phyloP scores from a whole-genome alignment of 1,140 invertebrate genomes.

The Matsumurasca onukii region DNA sequence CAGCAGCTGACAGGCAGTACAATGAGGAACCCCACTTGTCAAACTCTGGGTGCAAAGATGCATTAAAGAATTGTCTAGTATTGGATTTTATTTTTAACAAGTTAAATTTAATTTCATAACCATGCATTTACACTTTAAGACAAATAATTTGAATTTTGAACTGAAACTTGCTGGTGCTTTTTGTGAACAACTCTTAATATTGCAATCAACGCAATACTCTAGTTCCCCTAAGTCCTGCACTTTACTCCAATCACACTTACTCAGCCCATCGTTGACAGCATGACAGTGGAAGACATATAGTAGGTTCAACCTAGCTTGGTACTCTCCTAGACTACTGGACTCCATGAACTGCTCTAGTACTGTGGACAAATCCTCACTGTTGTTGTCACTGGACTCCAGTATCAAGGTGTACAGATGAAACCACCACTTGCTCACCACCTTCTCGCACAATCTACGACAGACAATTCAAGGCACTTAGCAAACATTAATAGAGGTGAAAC shows the following conservation, averaged over 20 bases:
- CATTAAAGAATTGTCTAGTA: too few relatives aligned
- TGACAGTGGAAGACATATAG: constrained; percentile 78
- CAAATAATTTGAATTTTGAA: too few relatives aligned
- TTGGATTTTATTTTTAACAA: too few relatives aligned
- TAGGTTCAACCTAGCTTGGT: constrained; percentile 73
- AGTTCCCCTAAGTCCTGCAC: too few relatives aligned
- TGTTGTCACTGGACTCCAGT: constrained; percentile 42
- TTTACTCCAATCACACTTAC: neutral
- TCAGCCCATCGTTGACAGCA: constrained; percentile 26
- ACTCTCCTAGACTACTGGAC: constrained; percentile 81
- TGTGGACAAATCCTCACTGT: constrained; percentile 49
- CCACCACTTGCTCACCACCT: constrained; percentile 81
- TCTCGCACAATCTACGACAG: constrained; percentile 41
- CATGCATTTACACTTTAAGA: too few relatives aligned
- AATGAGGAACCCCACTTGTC: too few relatives aligned
- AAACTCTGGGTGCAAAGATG: too few relatives aligned
- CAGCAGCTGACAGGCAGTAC: too few relatives aligned
- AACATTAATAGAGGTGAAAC: neutral
- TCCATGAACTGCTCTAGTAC: constrained; percentile 83
- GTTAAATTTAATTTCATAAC: too few relatives aligned
- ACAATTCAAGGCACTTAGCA: neutral
- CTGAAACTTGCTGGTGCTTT: too few relatives aligned
- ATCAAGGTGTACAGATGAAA: constrained; percentile 79
- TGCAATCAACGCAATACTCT: too few relatives aligned
- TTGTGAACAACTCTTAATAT: too few relatives aligned